Evolutionary conservation across 2,113 vertebrate genomes (phyloP).

Genomic region (Leptobrachium ailaonicum): DNA sequence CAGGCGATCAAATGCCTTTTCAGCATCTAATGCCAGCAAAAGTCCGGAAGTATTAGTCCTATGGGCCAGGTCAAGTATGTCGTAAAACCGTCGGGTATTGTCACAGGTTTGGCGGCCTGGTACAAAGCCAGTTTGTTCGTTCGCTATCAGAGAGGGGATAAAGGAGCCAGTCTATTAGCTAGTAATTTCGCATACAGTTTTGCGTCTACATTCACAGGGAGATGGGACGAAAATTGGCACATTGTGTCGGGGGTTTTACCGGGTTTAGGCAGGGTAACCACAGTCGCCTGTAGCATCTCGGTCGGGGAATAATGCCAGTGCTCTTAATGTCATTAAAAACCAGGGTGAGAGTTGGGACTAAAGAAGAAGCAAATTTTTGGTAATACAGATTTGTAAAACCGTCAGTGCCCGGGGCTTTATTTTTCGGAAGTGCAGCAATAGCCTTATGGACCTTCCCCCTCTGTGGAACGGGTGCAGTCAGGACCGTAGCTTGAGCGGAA

Average conservation of each 20-base stretch:
- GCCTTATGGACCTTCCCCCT: too few species aligned
- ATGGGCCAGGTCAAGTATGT: background rate
- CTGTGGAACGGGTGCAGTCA: too few species aligned
- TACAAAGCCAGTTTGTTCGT: background rate
- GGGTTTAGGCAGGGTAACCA: background rate
- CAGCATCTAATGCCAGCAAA: background rate
- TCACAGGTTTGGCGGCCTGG: background rate
- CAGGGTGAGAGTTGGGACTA: background rate
- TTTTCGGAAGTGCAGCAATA: too few species aligned
- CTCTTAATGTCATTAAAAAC: background rate
- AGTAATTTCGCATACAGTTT: background rate
- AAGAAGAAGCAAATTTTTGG: background rate
- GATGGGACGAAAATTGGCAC: background rate
- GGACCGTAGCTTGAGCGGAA: too few species aligned
- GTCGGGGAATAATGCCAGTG: background rate
- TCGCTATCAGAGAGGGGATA: background rate
- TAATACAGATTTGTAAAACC: background rate
- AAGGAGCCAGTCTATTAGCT: background rate
- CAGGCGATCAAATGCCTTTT: slow-evolving; percentile 9
- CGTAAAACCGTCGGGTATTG: background rate
- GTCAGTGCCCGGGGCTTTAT: background rate
- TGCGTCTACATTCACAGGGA: background rate
- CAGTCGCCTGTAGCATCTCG: background rate
- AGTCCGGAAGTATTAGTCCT: background rate
- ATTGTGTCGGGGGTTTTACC: background rate